Evolutionary conservation across 2,888 invertebrate species (phyloP), one percentile per base, ranked within the genome.

Genomic region (Cheilosia variabilis): DNA sequence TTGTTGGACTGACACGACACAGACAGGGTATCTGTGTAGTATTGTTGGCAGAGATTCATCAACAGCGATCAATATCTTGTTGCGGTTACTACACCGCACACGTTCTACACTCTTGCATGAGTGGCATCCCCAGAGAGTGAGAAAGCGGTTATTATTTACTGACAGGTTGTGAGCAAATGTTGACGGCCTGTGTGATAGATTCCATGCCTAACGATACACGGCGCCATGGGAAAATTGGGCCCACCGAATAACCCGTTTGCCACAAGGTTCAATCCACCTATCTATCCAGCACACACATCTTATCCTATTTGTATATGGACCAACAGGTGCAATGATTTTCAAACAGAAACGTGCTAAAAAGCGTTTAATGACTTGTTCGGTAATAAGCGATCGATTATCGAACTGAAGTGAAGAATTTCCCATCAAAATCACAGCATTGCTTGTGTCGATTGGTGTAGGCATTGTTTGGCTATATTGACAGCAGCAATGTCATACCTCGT

Each of bases 141-240:
- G 77, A 83, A 83, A 83, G 73, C 83, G 73, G 63, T 78, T 73
- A 73, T 73, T 69, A 68, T 83, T 83, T 73, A 83, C 69, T 78
- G 83, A 68, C 83, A 83, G 73, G 73, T 78, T 62, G 83, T 83
- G 62, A 78, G 52, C 73, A 83, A 73, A 73, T 63, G 66, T 45
- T 82, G 71, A 65, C 45, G 60, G 63, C n/a, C 45, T 58, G 57
- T 45, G 65, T 55, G 66, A 72, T 52, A 27, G 27, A 27, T 27
- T 6, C 27, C 7, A 27, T 27, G 6, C 27, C 27, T 27, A 27
- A 68, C 72, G 68, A 68, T 63, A 22, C 6, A 53, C 60, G 78
- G 68, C 83, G 73, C 79, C 78, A 69, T 37, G 55, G 24, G 34
- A 17, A 66, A 15, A 66, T 22, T 31, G 41, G n/a, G 24, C 41